Evolutionary conservation across 1,140 invertebrate species (phyloP).

Genomic region (Lethrus apterus): DNA sequence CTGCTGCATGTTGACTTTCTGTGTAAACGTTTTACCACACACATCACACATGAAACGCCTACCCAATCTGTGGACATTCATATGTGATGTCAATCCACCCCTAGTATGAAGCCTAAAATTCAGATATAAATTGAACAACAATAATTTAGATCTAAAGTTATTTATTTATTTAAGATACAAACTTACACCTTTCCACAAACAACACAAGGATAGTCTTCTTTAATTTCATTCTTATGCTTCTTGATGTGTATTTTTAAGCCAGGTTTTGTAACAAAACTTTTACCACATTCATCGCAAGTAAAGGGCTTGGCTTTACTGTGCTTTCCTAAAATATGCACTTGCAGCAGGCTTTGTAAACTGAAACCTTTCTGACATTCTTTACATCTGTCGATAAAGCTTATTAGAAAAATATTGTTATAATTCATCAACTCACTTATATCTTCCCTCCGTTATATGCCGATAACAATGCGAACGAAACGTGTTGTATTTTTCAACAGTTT

Average conservation of each 20-base stretch:
- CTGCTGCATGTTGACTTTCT: constrained; percentile 46
- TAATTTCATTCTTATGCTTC: constrained; percentile 38
- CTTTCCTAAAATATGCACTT: constrained; percentile 37
- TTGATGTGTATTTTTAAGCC: constrained; percentile 37
- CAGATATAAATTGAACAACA: constrained; percentile 8
- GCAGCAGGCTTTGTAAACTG: constrained; percentile 33
- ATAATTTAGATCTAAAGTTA: too few species aligned
- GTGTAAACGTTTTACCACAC: constrained; percentile 47
- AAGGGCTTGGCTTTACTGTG: constrained; percentile 39
- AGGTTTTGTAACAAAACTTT: constrained; percentile 37
- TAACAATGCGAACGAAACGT: constrained; percentile 41
- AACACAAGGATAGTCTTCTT: constrained; percentile 42
- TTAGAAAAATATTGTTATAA: constrained; percentile 12
- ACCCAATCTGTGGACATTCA: constrained; percentile 44
- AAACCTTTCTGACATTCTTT: constrained; percentile 37
- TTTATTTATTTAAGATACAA: constrained; percentile 2
- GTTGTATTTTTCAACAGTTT: constrained; percentile 38
- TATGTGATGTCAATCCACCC: constrained; percentile 44
- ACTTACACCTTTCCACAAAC: constrained; percentile 49
- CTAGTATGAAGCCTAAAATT: constrained; percentile 42
- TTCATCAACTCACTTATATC: constrained; percentile 35
- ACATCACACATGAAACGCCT: constrained; percentile 44
- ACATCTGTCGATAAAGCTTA: constrained; percentile 29
- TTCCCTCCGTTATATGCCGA: constrained; percentile 37
- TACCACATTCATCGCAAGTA: constrained; percentile 38